A percentile compares a stretch with the other conserved stretches of the same genome.
phyloP scores from a whole-genome alignment of 1,140 invertebrate species.

The Orussus abietinus region DNA sequence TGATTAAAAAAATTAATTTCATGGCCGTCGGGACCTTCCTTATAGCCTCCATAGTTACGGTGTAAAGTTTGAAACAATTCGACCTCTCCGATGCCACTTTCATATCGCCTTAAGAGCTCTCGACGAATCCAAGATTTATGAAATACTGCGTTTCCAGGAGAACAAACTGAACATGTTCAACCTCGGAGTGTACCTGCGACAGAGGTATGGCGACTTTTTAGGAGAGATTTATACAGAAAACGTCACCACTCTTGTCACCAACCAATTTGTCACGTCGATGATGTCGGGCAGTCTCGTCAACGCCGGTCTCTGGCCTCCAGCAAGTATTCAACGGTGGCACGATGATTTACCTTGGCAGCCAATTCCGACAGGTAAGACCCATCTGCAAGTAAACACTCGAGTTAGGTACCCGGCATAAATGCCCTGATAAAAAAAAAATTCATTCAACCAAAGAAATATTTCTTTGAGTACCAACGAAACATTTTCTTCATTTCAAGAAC shows the following conservation, averaged over 20 bases:
- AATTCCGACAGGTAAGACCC: conserved; percentile 44
- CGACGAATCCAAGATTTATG: too few species aligned
- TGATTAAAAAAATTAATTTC: too few species aligned
- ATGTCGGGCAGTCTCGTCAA: conserved; percentile 57
- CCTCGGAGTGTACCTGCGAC: conserved; percentile 34
- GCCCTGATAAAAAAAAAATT: too few species aligned
- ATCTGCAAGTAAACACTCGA: too few species aligned
- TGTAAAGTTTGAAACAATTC: too few species aligned
- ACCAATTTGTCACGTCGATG: conserved; percentile 54
- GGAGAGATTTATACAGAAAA: conserved; percentile 32
- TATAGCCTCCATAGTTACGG: too few species aligned
- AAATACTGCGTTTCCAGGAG: conserved; percentile 16
- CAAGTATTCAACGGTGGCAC: conserved; percentile 43
- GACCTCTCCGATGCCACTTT: too few species aligned
- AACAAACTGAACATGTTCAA: conserved; percentile 33
- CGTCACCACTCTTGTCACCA: conserved; percentile 49
- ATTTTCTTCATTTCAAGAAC: conserved; percentile 9
- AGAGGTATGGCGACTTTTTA: conserved; percentile 32
- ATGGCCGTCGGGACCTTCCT: too few species aligned
- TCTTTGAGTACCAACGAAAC: conserved; percentile 1
- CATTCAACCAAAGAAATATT: too few species aligned
- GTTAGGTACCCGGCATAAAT: too few species aligned
- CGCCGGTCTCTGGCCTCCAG: conserved; percentile 54
- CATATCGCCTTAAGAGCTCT: too few species aligned
- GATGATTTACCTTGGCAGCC: conserved; percentile 57